Conservation (phyloP, 2,888 invertebrate species). For the Coenonympha arcania region DNA sequence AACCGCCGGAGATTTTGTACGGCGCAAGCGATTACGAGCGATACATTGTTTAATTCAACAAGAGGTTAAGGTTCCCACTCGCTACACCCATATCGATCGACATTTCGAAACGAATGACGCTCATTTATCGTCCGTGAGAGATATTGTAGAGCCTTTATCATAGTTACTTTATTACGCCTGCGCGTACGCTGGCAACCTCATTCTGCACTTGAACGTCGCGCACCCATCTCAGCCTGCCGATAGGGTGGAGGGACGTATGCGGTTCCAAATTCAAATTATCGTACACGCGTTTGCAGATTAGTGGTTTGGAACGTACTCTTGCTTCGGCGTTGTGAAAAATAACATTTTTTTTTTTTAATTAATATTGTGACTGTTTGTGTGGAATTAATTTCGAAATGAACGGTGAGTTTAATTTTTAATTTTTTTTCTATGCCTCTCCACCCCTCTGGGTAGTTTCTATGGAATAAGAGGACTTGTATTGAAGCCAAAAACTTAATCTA, state of each 20-base stretch:
- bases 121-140: conserved; percentile 16
- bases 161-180: conserved; percentile 15
- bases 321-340: conserved; percentile 1
- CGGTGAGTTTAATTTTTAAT: conserved; percentile 12
- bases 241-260: conserved; percentile 1
- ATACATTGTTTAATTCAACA: not conserved
- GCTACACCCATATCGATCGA: conserved; percentile 4
- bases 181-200: conserved; percentile 16
- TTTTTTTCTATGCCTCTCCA: not conserved
- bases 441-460: too few species aligned
- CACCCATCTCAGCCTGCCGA: conserved; percentile 11
- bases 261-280: conserved; percentile 12
- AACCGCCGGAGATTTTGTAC: too few species aligned
- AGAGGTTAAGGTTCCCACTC: not conserved
- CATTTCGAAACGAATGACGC: conserved; percentile 18
- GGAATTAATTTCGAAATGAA: conserved; percentile 20
- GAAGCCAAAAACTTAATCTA: too few species aligned
- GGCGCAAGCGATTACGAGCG: too few species aligned
- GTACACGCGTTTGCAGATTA: not conserved
- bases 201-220: conserved; percentile 15
- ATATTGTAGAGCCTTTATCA: conserved; percentile 5
- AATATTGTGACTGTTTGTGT: conserved; percentile 9
- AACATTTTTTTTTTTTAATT: not conserved
- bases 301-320: not conserved
- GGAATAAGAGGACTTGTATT: too few species aligned